phyloP scores from a whole-genome alignment of 2,888 invertebrate species.

The Drosophila meridionalis region DNA sequence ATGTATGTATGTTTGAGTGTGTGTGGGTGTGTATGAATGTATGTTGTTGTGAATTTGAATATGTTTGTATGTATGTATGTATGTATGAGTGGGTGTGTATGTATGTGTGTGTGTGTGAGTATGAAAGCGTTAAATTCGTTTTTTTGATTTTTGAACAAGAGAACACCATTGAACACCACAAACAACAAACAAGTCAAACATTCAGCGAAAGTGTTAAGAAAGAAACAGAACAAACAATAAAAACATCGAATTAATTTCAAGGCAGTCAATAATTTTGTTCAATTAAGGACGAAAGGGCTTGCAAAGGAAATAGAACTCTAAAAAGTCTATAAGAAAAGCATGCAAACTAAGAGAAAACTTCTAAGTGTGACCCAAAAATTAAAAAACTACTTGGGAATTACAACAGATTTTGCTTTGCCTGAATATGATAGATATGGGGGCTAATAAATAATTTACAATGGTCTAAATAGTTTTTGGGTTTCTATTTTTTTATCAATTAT shows the following conservation, averaged over 20 bases:
- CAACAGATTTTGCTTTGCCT: background rate
- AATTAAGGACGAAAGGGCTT: constrained; percentile 17
- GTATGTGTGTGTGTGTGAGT: constrained; percentile 62
- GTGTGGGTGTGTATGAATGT: constrained; percentile 8
- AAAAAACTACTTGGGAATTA: constrained; percentile 1
- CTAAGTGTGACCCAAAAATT: background rate
- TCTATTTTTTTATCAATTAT: no score
- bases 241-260: constrained; percentile 69
- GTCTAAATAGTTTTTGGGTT: background rate
- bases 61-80: constrained; percentile 62
- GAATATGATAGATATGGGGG: background rate
- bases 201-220: constrained; percentile 76
- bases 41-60: constrained; percentile 15
- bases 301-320: constrained; percentile 34
- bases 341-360: constrained; percentile 11
- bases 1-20: constrained; percentile 20
- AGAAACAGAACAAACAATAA: constrained; percentile 66
- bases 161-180: constrained; percentile 78
- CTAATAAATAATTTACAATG: background rate
- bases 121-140: constrained; percentile 75
- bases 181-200: constrained; percentile 80
- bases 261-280: constrained; percentile 53
- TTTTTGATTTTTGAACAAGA: constrained; percentile 51
- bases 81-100: constrained; percentile 10
- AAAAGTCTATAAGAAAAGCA: constrained; percentile 18